These are phyloP conservation scores for Thera britannica DNA, from an alignment of 2,888 invertebrate genomes.

Conservation along the genomic window DNA sequence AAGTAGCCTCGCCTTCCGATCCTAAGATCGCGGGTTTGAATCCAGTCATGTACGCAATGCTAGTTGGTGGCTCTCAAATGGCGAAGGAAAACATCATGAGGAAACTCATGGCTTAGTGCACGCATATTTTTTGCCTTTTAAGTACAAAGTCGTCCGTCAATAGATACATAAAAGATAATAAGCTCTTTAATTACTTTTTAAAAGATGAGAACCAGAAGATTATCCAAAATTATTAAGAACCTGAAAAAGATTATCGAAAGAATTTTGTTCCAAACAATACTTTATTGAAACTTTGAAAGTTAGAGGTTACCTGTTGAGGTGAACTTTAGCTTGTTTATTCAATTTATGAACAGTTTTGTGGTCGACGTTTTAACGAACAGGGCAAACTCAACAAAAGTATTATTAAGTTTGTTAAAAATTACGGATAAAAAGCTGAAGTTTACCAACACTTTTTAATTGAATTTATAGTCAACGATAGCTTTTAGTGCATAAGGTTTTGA, in stretches of 20 bases:
- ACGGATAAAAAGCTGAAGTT: no score
- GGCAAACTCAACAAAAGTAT: no score
- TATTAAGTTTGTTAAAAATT: no score
- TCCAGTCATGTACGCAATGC: no score
- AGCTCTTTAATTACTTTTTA: neutral
- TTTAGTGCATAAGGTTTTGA: no score
- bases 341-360: constrained; percentile 8
- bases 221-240: constrained; percentile 7
- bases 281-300: constrained; percentile 36
- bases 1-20: no score
- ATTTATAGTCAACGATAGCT: no score
- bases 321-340: constrained; percentile 26
- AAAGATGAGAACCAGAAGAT: constrained; percentile 9
- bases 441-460: no score
- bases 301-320: constrained; percentile 37
- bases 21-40: no score
- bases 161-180: neutral
- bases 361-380: neutral
- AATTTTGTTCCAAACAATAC: constrained; percentile 32
- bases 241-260: constrained; percentile 24
- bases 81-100: no score
- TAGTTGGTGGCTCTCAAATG: no score
- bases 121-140: neutral
- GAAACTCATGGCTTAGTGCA: no score
- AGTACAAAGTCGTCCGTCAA: neutral